Base-by-base conservation (phyloP, 1,140 invertebrate species). In the Formica exsecta region DNA sequence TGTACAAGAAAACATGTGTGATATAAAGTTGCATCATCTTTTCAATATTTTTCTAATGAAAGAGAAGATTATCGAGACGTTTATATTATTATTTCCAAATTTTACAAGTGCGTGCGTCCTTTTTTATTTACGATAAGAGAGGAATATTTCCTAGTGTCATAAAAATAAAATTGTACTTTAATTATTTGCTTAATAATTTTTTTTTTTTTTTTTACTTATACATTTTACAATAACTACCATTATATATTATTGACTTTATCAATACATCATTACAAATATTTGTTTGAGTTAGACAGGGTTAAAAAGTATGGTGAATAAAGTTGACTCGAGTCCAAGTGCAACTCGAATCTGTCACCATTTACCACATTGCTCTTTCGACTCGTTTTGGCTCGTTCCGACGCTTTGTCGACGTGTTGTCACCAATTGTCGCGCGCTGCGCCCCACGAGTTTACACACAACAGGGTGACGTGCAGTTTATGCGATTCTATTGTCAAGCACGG, bases 401-500 rank as follows among this genome's bases (percentile, higher is more conserved):
- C 88, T 91, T 93, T 93, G 92, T 93, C 91, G 91, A 94, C 90
- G 90, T 93, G 92, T 94, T 94, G 93, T 94, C 93, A 93, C 91
- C 93, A 93, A 94, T 94, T 94, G 93, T 94, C 92, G 92, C 90
- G 90, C 92, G 83, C 87, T 92, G 93, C 91, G 93, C 93, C 94
- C 94, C 92, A 94, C 89, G 91, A 94, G 93, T 94, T 94, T 94
- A 94, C 92, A 94, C 92, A 94, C 93, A 94, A 94, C 93, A 94
- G 93, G 92, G 89, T 92, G 91, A 93, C 91, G 86, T 88, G 91
- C 92, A 92, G 92, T 94, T 93, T 93, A 93, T 94, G 93, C 91
- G 91, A 93, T 92, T 92, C 92, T 86, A 94, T 94, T 94, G 93
- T 93, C 79, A 71, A 64, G 86, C 84, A 66, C 84, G 57, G 90